Evolutionary conservation across 1,140 invertebrate species (phyloP), one percentile per base, ranked within the genome.

Genomic region (Zaprionus nigranus): DNA sequence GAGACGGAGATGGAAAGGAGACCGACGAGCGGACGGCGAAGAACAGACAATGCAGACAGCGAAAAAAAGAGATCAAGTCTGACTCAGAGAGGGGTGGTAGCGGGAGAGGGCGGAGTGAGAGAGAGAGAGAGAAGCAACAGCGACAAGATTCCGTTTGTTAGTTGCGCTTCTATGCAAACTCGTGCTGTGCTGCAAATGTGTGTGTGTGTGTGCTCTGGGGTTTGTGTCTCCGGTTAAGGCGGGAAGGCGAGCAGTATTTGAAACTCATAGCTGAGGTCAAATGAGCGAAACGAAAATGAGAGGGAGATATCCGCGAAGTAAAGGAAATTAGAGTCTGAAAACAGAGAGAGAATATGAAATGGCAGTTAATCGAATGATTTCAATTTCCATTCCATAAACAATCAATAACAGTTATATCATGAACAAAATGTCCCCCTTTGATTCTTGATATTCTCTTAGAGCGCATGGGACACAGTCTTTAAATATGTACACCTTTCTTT

Each of bases 151-250:
- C 40, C 58, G 58, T 69, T 75, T 74, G 64, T 74, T 57, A 68
- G 71, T 46, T 62, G 54, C 40, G 40, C 67, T 61, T 24, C 26
- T 78, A 46, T 67, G 54, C 64, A 57, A 49, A 56, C 24, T 57
- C 30, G 28, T 51, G 28, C 28, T 61, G 17, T 54, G 30, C 22
- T 54, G 24, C 28, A 13, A n/a, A 28, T 36, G 13, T 63, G 30
- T 57, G 75, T 60, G 58, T 63, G 58, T 62, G 65, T 69, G 61
- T 69, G 70, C 64, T 66, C 60, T 46, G 65, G 46, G 81, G 76
- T 83, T 83, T 61, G 72, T 83, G 81, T 83, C 68, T 73, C 56
- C 68, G 68, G 76, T 83, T 64, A 71, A 54, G 67, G 53, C 54
- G 43, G 49, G 11, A 71, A 46, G 67, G 53, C 54, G 43, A 57